Evolutionary conservation across 30 jellyfish, hydroid and myxozoan genomes (phyloP).

Genomic region (Hydra vulgaris): DNA sequence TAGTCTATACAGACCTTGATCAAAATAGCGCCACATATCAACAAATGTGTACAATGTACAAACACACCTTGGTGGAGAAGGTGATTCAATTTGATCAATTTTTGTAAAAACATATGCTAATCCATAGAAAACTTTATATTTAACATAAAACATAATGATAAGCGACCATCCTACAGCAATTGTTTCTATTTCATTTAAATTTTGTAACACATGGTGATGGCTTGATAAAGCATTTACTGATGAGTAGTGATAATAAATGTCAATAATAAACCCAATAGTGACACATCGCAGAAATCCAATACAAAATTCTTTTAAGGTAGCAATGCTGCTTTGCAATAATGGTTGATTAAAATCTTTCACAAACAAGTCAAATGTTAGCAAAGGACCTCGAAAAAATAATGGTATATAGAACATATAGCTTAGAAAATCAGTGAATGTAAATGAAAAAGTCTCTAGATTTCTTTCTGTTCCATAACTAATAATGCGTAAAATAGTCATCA

Average conservation of each 20-base stretch:
- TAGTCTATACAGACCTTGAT: conserved; percentile 72
- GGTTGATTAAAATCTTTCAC: conserved; percentile 20
- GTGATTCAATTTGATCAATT: conserved; percentile 66
- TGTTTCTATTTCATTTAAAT: conserved; percentile 49
- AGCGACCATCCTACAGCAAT: conserved; percentile 58
- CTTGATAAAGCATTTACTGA: conserved; percentile 50
- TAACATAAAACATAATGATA: conserved; percentile 49
- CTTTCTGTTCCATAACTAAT: conserved; percentile 8
- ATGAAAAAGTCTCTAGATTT: not conserved
- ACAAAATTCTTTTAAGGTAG: conserved; percentile 17
- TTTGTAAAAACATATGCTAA: conserved; percentile 67
- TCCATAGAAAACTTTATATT: conserved; percentile 74
- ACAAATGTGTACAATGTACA: conserved; percentile 63
- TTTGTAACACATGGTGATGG: conserved; percentile 31
- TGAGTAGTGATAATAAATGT: conserved; percentile 44
- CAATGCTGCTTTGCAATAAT: conserved; percentile 3
- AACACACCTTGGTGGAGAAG: conserved; percentile 79
- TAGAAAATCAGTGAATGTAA: conserved; percentile 3
- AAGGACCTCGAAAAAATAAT: conserved; percentile 65
- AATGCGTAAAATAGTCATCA: conserved; percentile 8
- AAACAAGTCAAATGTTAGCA: conserved; percentile 58
- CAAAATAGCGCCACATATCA: conserved; percentile 96
- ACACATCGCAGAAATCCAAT: conserved; percentile 37
- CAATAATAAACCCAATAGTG: conserved; percentile 32
- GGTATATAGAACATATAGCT: conserved; percentile 58